Conservation (phyloP, 2,797 vertebrate species). For the Leptodon cayanensis region DNA sequence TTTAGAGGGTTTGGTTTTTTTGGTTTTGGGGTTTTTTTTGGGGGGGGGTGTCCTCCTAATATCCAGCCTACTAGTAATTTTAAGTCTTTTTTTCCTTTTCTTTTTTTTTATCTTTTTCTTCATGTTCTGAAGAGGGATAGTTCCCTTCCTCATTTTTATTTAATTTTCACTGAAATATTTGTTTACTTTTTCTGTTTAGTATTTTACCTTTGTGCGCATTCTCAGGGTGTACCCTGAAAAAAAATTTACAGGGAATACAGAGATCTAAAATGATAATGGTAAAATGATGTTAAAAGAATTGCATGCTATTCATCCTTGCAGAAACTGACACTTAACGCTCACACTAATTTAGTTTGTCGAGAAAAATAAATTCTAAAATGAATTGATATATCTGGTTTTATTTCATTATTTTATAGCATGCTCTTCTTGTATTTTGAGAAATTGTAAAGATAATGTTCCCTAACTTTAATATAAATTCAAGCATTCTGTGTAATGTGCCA, state of each 20-base stretch:
- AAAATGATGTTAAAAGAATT: not conserved
- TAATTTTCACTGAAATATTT: not conserved
- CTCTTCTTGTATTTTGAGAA: not conserved
- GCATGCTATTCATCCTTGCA: not conserved
- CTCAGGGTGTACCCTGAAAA: not conserved
- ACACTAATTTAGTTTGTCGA: not conserved
- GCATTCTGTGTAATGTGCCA: not conserved
- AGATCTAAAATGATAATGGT: not conserved
- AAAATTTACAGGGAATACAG: not conserved
- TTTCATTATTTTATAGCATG: not conserved
- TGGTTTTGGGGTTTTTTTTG: not conserved
- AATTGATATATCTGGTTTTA: not conserved
- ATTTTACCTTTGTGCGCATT: not conserved
- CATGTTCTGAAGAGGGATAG: not conserved
- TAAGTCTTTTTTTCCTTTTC: not conserved
- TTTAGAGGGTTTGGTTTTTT: not conserved
- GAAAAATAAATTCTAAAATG: not conserved
- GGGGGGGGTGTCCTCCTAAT: not conserved
- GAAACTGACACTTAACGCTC: not conserved
- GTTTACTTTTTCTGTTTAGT: not conserved
- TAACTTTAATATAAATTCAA: not conserved
- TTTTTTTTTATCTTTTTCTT: not conserved
- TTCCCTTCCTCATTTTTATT: not conserved
- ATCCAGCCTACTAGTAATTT: not conserved
- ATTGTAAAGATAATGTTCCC: not conserved